phyloP scores from a whole-genome alignment of 2,888 invertebrate genomes.

The Urechis unicinctus region DNA sequence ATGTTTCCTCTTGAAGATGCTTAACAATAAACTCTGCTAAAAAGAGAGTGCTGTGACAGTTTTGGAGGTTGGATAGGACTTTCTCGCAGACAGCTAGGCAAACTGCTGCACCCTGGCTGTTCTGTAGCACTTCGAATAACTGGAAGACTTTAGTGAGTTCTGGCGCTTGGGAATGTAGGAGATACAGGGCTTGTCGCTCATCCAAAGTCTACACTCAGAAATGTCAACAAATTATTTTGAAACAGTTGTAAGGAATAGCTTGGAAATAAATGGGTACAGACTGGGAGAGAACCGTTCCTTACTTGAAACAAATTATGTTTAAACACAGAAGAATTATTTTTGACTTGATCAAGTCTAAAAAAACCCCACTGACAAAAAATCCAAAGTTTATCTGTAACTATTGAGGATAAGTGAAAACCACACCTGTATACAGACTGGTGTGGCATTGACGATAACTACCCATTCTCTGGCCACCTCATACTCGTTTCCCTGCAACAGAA shows the following conservation, averaged over 20 bases:
- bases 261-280: too few relatives aligned
- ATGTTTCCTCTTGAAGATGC: constrained; percentile 25
- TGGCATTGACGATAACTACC: constrained; percentile 28
- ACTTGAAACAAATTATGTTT: too few relatives aligned
- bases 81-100: constrained; percentile 24
- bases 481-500: constrained; percentile 32
- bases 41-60: constrained; percentile 25
- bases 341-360: too few relatives aligned
- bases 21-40: constrained; percentile 35
- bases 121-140: not conserved
- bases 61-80: constrained; percentile 21
- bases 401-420: too few relatives aligned
- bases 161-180: not conserved
- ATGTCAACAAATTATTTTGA: not conserved
- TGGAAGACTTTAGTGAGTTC: not conserved
- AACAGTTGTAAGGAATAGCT: too few relatives aligned
- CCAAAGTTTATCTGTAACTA: too few relatives aligned
- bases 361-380: too few relatives aligned
- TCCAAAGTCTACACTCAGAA: constrained; percentile 1
- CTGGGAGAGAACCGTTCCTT: too few relatives aligned
- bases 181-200: not conserved
- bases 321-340: too few relatives aligned
- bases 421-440: constrained; percentile 7
- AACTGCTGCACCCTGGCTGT: not conserved
- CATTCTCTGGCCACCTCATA: constrained; percentile 33